phyloP scores from a whole-genome alignment of 2,888 invertebrate genomes.

The Ectemnius continuus region DNA sequence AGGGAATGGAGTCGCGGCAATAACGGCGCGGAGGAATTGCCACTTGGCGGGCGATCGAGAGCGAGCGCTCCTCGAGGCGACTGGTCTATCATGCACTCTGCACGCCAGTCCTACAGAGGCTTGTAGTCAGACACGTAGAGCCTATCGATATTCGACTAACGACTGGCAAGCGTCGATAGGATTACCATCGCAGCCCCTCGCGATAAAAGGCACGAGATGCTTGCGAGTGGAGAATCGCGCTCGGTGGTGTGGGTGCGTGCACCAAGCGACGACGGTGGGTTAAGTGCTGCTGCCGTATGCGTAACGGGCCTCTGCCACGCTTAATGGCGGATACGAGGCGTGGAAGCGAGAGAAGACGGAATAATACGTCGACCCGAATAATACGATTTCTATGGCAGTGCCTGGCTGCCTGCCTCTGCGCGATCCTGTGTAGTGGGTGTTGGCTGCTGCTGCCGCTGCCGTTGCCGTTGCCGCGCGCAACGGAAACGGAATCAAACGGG shows the following conservation, averaged over 20 bases:
- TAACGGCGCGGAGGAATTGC: too few relatives aligned
- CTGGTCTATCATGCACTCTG: too few relatives aligned
- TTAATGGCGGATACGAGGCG: conserved; percentile 20
- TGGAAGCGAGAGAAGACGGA: conserved; percentile 6
- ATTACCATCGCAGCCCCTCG: neutral
- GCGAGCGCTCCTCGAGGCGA: too few relatives aligned
- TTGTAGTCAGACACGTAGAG: too few relatives aligned
- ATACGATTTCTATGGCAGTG: neutral
- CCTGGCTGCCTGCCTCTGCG: too few relatives aligned
- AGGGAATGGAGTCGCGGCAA: too few relatives aligned
- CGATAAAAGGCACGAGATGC: neutral
- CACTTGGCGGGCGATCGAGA: too few relatives aligned
- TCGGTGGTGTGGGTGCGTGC: neutral
- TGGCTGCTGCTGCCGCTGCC: too few relatives aligned
- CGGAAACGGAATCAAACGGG: conserved; percentile 10
- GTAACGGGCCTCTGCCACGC: conserved; percentile 27
- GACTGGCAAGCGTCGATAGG: neutral
- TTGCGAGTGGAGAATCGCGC: neutral
- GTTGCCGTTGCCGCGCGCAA: too few relatives aligned
- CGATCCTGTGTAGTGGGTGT: too few relatives aligned
- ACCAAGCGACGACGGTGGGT: neutral
- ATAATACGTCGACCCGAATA: conserved; percentile 10
- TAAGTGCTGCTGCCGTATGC: conserved; percentile 35
- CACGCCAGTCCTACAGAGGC: too few relatives aligned
- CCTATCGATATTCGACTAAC: conserved; percentile 3